phyloP scores from a whole-genome alignment of 2,888 invertebrate species.

The Malacosoma neustria region DNA sequence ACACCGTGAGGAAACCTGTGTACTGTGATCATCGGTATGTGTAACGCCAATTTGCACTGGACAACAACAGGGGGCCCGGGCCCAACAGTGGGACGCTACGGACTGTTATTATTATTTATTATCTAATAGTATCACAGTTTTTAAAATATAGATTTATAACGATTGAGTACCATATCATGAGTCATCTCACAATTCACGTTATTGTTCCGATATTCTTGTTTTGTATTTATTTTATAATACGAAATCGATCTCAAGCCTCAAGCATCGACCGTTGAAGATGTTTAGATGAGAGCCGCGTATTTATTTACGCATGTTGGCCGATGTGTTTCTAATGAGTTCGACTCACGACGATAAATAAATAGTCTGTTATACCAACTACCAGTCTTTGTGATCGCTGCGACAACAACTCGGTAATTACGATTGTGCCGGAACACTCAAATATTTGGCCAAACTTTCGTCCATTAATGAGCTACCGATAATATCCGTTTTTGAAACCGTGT shows the following conservation, averaged over 20 bases:
- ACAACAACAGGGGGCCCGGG: too few species aligned
- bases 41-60: too few species aligned
- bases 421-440: slow-evolving; percentile 57
- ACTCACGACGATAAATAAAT: slow-evolving; percentile 45
- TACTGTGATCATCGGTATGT: too few species aligned
- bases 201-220: neutral
- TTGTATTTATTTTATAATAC: neutral
- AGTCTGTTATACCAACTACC: slow-evolving; percentile 62
- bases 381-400: slow-evolving; percentile 50
- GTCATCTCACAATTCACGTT: neutral
- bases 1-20: too few species aligned
- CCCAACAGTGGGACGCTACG: too few species aligned
- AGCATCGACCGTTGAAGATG: slow-evolving; percentile 49
- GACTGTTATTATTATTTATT: too few species aligned
- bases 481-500: slow-evolving; percentile 46
- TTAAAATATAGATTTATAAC: too few species aligned
- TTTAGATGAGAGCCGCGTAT: slow-evolving; percentile 46
- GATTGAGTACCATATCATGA: too few species aligned
- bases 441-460: slow-evolving; percentile 66
- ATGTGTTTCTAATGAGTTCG: slow-evolving; percentile 65
- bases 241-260: slow-evolving; percentile 1
- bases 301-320: slow-evolving; percentile 63
- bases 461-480: slow-evolving; percentile 69
- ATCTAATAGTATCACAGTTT: too few species aligned
- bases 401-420: slow-evolving; percentile 54